Evolutionary conservation across 2,888 invertebrate genomes (phyloP), one percentile per base, ranked within the genome.

Genomic region (Aquatica leii): DNA sequence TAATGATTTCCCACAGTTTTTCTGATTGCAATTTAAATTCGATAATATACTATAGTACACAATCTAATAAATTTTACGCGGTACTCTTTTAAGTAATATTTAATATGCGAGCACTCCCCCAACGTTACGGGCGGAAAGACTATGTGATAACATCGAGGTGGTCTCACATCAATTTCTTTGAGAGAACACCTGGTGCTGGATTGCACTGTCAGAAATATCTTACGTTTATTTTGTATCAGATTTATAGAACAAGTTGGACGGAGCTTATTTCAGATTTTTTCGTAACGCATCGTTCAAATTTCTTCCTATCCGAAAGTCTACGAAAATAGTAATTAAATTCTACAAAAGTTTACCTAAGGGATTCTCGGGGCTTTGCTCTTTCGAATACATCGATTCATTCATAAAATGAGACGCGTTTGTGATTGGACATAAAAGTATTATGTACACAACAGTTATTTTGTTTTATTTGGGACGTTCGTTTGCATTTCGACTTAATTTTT

Each of bases 1-100:
- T 61, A 61, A 65, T 54, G 49, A 57, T 63, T 62, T 63, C 59
- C 63, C 59, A 63, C 54, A 58, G 54, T 50, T 59, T 43, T 59
- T 51, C 9, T 46, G 46, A 46, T 46, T 46, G 46, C 46, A 46
- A 46, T 46, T 46, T 46, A 46, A 41, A 18, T n/a, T 46, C 20
- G 52, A 52, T 57, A 49, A 49, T 49, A 50, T 57, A 56, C 17
- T n/a, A 6, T 24, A 6, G 24, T 24, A 6, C 24, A 4, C 24
- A 35, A 46, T 54, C 46, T 54, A 43, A 54, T 54, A 53, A 53
- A 53, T 59, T 49, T 49, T 48, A 41, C 41, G 52, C 59, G 48
- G 53, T 37, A 15, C 31, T 15, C 37, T 49, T 9, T 49, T 12
- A 34, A 21, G 49, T 21, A 20, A 35, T 58, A 18, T 31, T 55